Evolutionary conservation across 2,797 vertebrate genomes (phyloP), one percentile per base, ranked within the genome.

Genomic region (Petrocephalus sullivani): DNA sequence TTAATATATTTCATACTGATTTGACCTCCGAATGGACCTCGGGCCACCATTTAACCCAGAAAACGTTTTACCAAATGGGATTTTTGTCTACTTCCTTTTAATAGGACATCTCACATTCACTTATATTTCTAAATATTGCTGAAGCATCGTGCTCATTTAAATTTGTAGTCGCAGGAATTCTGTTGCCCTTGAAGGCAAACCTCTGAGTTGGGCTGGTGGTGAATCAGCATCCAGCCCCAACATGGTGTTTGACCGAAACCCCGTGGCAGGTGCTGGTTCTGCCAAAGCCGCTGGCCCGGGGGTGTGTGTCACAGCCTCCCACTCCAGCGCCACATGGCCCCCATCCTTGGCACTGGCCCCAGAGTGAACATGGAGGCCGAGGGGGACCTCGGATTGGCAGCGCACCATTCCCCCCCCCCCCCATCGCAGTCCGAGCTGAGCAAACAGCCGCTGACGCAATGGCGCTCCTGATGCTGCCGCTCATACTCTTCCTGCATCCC

Each of bases 361-460:
- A 37, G 85, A 10, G 85, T 86, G 16, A 64, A 37, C 23, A 57
- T 0, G 21, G 83, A 37, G 83, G 12, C 10, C 0, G 33, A 23
- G 37, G 57, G 56, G 57, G 56, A 14, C n/a, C 28, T 4, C 53
- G 14, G 16, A 86, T 23, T 19, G 58, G n/a, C 10, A 10, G 33
- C 19, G 7, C 14, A 28, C 4, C 8, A 14, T n/a, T 16, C 53
- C 88, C 51, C 33, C 28, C n/a, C 28, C 53, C 88, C 33, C 33
- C 54, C 61, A 64, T 21, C 82, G 8, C 41, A 37, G 54, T 33
- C 84, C 28, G 3, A 23, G 19, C 82, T 85, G 60, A 85, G 33
- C 88, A 88, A 88, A 88, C 82, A 85, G n/a, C 28, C n/a, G 1
- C 12, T 88, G 88, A 88, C 60, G 88, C 88, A 88, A 88, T 9